Evolutionary conservation across 2,113 vertebrate species (phyloP), one percentile per base, ranked within the genome.

Genomic region (Tinamus guttatus): DNA sequence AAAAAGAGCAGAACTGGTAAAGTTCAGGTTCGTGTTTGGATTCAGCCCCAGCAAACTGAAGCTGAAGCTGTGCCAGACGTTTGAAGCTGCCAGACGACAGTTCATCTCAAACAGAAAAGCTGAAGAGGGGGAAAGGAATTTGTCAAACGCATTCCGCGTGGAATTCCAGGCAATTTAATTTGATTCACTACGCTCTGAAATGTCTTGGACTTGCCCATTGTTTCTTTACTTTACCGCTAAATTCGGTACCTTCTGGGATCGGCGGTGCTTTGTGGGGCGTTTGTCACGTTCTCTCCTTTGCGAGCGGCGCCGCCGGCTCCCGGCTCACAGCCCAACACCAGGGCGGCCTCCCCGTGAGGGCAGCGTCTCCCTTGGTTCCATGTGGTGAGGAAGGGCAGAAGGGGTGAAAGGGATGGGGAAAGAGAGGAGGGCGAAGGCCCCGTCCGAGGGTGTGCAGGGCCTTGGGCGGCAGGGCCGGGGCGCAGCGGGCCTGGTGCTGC

Each of bases 61-160:
- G 87, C 96, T 96, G 93, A 95, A 89, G 89, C 80, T 49, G 71
- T 95, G 97, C 96, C 95, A 96, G 94, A 93, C 93, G 52, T 87
- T 82, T 90, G 95, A 95, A 91, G 95, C 95, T 95, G 96, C 95
- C 97, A 97, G 95, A 97, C 94, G 94, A 96, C 96, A 95, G 96
- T 96, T 97, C 94, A 96, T 96, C 96, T 96, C 95, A 96, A 97
- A 97, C 84, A 95, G 95, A 96, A 58, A 97, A 96, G 96, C 95
- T 96, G 93, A 97, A 97, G 96, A 93, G 88, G 95, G 94, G 93
- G 94, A 95, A 97, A 96, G 96, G 95, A 96, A 96, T 95, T 96
- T 96, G 96, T 97, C 96, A 97, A 97, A 95, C 87, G 92, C 95
- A 96, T 96, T 97, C 96, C 89, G 40, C 93, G 93, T 93, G 95